phyloP scores from a whole-genome alignment of 1,140 invertebrate genomes.

The Cydia strobilella region DNA sequence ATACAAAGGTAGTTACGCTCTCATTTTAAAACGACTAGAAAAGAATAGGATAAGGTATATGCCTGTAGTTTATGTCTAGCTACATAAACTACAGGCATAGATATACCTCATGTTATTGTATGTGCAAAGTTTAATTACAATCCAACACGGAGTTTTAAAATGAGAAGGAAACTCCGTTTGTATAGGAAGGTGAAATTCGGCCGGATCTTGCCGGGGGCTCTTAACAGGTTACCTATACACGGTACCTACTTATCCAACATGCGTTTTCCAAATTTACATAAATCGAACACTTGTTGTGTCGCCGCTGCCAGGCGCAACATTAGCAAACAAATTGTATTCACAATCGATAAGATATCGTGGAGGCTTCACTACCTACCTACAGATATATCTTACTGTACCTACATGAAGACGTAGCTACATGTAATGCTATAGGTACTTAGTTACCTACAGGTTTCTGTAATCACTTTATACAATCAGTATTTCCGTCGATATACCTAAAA shows the following conservation, averaged over 20 bases:
- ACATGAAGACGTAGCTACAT: neutral
- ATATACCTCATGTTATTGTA: too few relatives aligned
- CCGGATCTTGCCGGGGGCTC: too few relatives aligned
- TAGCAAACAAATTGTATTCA: slow-evolving; percentile 32
- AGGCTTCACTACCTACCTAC: neutral
- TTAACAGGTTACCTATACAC: neutral
- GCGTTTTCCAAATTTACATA: slow-evolving; percentile 10
- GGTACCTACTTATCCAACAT: neutral
- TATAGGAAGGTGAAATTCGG: too few relatives aligned
- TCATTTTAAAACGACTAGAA: too few relatives aligned
- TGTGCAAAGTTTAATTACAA: too few relatives aligned
- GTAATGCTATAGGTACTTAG: neutral
- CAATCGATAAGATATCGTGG: slow-evolving; percentile 27
- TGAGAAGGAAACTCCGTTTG: too few relatives aligned
- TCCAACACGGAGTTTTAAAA: too few relatives aligned
- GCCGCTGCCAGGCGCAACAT: slow-evolving; percentile 14
- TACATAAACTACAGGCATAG: too few relatives aligned
- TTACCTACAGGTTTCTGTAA: neutral
- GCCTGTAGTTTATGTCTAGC: too few relatives aligned
- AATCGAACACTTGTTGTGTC: slow-evolving; percentile 29
- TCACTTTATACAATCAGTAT: neutral
- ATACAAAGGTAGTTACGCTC: too few relatives aligned
- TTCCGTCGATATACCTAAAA: neutral
- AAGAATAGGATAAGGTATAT: too few relatives aligned
- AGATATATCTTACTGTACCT: neutral